Evolutionary conservation across 92 coral and sea anemone genomes (phyloP), one percentile per base, ranked within the genome.

Genomic region (Virgularia gustaviana): DNA sequence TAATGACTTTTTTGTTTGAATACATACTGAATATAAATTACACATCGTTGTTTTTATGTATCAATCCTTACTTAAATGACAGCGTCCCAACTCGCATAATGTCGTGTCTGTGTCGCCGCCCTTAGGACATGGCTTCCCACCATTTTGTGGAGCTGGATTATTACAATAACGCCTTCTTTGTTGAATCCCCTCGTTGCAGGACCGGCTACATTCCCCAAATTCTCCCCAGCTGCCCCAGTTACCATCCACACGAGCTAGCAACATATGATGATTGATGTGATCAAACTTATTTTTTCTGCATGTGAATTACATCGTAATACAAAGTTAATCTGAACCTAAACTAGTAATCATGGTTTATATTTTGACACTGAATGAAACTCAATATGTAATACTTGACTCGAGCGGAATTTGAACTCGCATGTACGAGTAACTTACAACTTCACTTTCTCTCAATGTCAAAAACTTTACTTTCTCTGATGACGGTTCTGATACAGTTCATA

Each of bases 161-260:
- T 68, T 31, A 16, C 75, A 68, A 15, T 1, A 8, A 45, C 75
- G 53, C 3, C 23, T 33, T 16, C 75, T 29, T 19, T 6, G 23
- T 1, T 45, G 60, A 27, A 68, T 29, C 2, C 61, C 75, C 36
- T 68, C 75, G n/a, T 68, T 38, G 29, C 75, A 68, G 31, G 61
- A 30, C 24, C 55, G 32, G 38, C 42, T 49, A 6, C 59, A 11
- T 10, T 42, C 60, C 1, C 75, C 75, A 49, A 15, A 29, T 16
- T 30, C 31, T 30, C 75, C 75, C 75, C 75, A 68, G 28, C 33
- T 68, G 0, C 75, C 61, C 75, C 75, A 68, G 16, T 68, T 49
- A 27, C 75, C 75, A 68, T 68, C 47, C 18, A 68, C 75, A 52
- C 10, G 58, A 8, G 5, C 58, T 15, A 15, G 9, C 15, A 52